Evolutionary conservation across 2,888 invertebrate species (phyloP).

Genomic region (Campoletis raptor): DNA sequence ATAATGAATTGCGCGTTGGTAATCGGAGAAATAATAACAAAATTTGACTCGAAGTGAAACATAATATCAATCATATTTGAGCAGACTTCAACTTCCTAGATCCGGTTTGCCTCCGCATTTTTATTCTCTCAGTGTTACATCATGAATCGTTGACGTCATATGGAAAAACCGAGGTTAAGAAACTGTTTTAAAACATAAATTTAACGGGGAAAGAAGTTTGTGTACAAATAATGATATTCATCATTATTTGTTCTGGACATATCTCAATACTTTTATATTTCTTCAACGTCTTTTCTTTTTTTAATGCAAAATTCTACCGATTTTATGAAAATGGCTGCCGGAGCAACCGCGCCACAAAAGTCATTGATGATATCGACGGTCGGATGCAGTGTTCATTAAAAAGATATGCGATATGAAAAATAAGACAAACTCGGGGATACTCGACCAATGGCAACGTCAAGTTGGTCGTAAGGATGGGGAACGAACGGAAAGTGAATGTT

Average conservation of each 20-base stretch:
- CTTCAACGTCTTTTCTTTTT: background rate
- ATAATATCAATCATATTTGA: background rate
- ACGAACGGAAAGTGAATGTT: constrained; percentile 69
- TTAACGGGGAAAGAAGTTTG: background rate
- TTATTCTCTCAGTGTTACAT: constrained; percentile 13
- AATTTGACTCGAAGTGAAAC: background rate
- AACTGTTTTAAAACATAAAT: background rate
- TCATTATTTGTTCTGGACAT: background rate
- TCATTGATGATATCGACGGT: background rate
- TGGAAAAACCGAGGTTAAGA: background rate
- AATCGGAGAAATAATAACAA: background rate
- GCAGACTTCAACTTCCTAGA: constrained; percentile 6
- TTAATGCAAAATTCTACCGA: background rate
- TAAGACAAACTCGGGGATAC: background rate
- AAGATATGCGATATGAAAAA: background rate
- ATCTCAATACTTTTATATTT: background rate
- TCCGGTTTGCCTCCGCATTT: constrained; percentile 16
- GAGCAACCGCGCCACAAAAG: background rate
- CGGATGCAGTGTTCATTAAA: background rate
- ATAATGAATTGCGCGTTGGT: background rate
- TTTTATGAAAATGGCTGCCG: background rate
- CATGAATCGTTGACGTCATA: constrained; percentile 17
- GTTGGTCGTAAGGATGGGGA: constrained; percentile 55
- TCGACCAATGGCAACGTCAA: constrained; percentile 50
- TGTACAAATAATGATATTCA: background rate